Base-by-base conservation (phyloP, 1,140 invertebrate species). In the Diabrotica virgifera region DNA sequence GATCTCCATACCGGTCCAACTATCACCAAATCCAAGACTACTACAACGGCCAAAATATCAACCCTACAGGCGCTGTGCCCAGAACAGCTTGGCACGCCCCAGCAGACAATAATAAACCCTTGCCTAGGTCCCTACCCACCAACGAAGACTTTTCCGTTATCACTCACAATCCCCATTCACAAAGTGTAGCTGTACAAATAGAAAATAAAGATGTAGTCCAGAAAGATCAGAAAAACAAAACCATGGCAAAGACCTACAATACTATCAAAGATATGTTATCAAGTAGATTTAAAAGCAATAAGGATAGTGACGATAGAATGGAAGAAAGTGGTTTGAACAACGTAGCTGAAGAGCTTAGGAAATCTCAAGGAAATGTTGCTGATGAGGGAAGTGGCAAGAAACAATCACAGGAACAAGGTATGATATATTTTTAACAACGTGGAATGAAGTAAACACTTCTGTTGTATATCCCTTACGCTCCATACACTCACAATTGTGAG, bases 251-350 rank as follows among this genome's bases (percentile, higher is more conserved):
- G 77, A 92, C 90, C 0, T 93, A 92, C 74, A 89, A 92, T 73
- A 89, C 90, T 14, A 85, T 93, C 61, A 92, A 92, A 81, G 90
- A 92, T 75, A 92, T 93, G 83, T 90, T 93, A 72, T 91, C 90
- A 5, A 91, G 87, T 78, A 86, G 88, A 74, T 92, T 93, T 76
- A 89, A 88, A 72, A 85, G 78, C 70, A 86, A 87, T n/a, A 81
- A 74, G 58, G 78, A 76, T 70, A 79, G 79, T 12, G 83, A 84
- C 7, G 82, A 84, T 12, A 82, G 79, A 72, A 50, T 52, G 11
- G 80, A 81, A 62, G 85, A 87, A 78, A 77, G 82, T 12, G 85
- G 82, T 69, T 73, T 87, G 35, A 89, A 89, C 76, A 89, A 88
- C 61, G 80, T 82, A 40, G 76, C 80, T 52, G 86, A 88, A 63